Conservation (phyloP, 2,797 vertebrate species). For the Bovichtus variegatus region DNA sequence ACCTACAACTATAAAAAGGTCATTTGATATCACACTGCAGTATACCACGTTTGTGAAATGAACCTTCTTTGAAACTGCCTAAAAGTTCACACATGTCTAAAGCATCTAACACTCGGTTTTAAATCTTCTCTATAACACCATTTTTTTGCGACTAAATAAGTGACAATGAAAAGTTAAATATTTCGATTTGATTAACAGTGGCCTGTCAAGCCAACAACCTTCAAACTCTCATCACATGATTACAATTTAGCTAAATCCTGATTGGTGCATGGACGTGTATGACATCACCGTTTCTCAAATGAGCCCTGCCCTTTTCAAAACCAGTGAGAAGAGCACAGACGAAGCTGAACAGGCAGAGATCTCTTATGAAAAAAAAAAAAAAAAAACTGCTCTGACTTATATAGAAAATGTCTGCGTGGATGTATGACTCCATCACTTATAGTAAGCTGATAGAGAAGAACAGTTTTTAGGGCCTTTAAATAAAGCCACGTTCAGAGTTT, state of each 20-base stretch:
- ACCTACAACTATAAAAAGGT: not conserved
- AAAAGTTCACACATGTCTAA: not conserved
- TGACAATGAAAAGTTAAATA: not conserved
- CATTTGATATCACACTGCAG: not conserved
- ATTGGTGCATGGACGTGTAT: not conserved
- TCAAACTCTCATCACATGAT: not conserved
- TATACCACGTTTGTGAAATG: too few species aligned
- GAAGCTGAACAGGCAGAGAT: not conserved
- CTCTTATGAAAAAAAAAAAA: not conserved
- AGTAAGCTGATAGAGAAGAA: not conserved
- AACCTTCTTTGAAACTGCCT: not conserved
- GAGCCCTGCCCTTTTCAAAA: not conserved
- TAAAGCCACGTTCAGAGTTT: constrained; percentile 4
- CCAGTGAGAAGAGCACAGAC: not conserved
- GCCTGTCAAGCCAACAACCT: not conserved
- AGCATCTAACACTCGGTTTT: not conserved
- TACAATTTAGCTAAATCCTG: not conserved
- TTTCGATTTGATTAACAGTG: not conserved
- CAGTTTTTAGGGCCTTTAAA: not conserved
- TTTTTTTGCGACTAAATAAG: not conserved
- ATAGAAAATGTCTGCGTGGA: not conserved
- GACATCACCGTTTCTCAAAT: not conserved
- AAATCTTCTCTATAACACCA: not conserved
- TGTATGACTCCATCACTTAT: not conserved
- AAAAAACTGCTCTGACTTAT: not conserved